Base-by-base conservation (phyloP, 2,888 invertebrate species). In the Cyaniris semiargus region DNA sequence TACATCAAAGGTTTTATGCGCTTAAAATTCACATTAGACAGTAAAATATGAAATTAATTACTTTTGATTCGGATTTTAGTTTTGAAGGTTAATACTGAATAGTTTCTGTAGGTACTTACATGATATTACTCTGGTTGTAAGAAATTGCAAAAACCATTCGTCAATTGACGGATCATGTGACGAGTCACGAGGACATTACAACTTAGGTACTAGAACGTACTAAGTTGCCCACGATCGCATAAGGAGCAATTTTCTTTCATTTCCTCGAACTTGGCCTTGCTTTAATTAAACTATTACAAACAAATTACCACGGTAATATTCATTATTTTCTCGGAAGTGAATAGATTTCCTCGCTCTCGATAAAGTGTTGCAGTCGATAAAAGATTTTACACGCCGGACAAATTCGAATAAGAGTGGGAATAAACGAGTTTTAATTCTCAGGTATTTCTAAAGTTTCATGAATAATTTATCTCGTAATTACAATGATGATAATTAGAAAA, bases 121-220 rank as follows among this genome's bases (percentile, higher is more conserved):
- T 13, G 5, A 60, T 23, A 60, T 60, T 13, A 23, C 60, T 23
- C 23, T 44, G 10, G 10, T 60, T 8, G 23, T 60, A 23, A 60
- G 13, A 60, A 31, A 31, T 66, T 31, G 66, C 66, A 66, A 31
- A 66, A 31, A 18, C 23, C 3, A 10, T 66, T 31, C 27, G 66
- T 27, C 66, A 18, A 44, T 56, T 77, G 58, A 27, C 38, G 71
- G 15, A 74, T 78, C 79, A 79, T 78, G 77, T 80, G 78, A 81
- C 76, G 72, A 79, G 79, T 80, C 80, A 80, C 79, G 80, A 77
- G 80, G 78, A 58, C 76, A 78, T 71, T 21, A 72, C 71, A 53
- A 27, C 71, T 76, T 27, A 70, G 34, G 58, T 27, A 72, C 44
- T 23, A 75, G 27, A 66, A 56, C 70, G 70, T 72, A 31, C 70